A percentile compares a stretch with the other conserved stretches of the same genome.
These are phyloP conservation scores for Apteryx mantelli DNA, from an alignment of 2,113 vertebrate genomes.

Conservation along the genomic window DNA sequence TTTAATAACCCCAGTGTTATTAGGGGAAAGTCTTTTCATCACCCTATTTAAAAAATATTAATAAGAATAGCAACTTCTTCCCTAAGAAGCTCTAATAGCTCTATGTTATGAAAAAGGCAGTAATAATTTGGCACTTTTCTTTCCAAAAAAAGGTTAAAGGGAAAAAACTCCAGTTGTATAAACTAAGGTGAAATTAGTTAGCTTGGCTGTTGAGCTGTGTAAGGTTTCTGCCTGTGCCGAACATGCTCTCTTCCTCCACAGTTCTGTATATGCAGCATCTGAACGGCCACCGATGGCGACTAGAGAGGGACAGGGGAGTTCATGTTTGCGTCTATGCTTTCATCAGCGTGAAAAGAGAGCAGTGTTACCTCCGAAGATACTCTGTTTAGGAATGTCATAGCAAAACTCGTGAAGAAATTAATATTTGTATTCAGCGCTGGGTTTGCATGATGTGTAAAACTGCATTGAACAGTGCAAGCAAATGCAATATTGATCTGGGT, in stretches of 20 bases:
- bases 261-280: background rate
- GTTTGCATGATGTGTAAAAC: background rate
- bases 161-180: accelerated
- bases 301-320: background rate
- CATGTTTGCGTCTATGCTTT: background rate
- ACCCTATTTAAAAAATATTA: background rate
- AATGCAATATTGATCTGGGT: background rate
- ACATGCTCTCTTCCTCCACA: background rate
- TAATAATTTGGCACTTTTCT: background rate
- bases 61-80: background rate
- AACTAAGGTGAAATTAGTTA: background rate
- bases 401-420: background rate
- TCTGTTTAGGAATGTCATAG: background rate
- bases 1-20: background rate
- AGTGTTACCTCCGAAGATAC: background rate
- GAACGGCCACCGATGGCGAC: background rate
- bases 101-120: background rate
- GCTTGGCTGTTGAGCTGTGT: background rate
- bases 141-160: background rate
- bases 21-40: background rate
- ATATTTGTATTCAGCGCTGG: background rate
- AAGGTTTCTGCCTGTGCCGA: background rate
- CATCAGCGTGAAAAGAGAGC: background rate
- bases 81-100: background rate
- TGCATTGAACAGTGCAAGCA: background rate